Evolutionary conservation across 2,113 vertebrate genomes (phyloP), one percentile per base, ranked within the genome.

Genomic region (Peromyscus leucopus): DNA sequence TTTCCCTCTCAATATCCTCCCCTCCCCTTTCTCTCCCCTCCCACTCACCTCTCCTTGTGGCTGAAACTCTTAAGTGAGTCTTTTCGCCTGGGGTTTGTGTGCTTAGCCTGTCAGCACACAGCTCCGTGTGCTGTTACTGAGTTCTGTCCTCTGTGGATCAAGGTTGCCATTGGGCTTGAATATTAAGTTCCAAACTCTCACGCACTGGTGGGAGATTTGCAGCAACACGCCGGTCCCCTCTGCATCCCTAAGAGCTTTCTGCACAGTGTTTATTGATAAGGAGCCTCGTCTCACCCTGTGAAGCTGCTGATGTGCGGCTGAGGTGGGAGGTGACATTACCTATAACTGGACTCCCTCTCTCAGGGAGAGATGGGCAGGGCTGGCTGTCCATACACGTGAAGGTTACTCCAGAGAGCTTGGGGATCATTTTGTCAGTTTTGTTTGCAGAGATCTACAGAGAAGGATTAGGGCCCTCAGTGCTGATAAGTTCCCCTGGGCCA

Each of bases 131-230:
- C 97, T 98, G 97, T 98, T 97, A 96, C 96, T 2, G 28, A 93
- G 96, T 96, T 97, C 98, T 98, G 98, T 98, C 97, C 98, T 98
- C 98, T 97, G 96, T 96, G 98, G 97, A 93, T 97, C 94, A 92
- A 97, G 97, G 97, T 97, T 92, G 92, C 95, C 94, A 89, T 96
- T 95, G 98, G 79, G 93, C 90, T 96, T 98, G 98, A 98, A 98
- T 99, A 98, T 98, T 97, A 98, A 98, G 98, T 98, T 98, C 98
- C 98, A 98, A 96, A 95, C 97, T 98, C 42, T 89, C 94, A 42
- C 79, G 96, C 96, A 48, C n/a, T 7, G 83, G 90, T 94, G 96
- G 96, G 98, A 94, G 98, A 97, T 98, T 93, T 97, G 95, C 97
- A 96, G 96, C 69, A 39, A 83, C 65, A 90, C 85, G 95, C 94